Base-by-base conservation (phyloP, 1,140 invertebrate species). In the Lordiphosa mommai region DNA sequence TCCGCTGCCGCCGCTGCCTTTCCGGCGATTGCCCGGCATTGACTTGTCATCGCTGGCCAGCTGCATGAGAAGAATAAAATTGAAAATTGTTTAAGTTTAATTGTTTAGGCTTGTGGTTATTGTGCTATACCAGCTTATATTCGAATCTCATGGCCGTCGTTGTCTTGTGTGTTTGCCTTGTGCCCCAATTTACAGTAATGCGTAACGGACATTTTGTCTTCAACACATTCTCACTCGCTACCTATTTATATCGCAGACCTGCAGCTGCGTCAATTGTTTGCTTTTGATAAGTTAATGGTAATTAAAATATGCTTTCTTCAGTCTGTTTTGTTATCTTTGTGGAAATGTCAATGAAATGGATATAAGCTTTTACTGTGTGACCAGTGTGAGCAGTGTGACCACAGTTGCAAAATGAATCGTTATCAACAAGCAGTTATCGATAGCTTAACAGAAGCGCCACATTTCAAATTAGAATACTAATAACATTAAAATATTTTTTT, bases 41-140 rank as follows among this genome's bases (percentile, higher is more conserved):
- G 46, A 27, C 27, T 85, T 82, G 17, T 82, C 77, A 53, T 82
- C 76, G 50, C 61, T 82, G 43, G 77, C 67, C 37, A 82, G 56
- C 76, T 82, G 41, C 2, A 74, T 23, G n/a, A 12, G 5, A 29
- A 43, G 20, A 40, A 23, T 10, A 13, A 43, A n/a, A n/a, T n/a
- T n/a, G n/a, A n/a, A n/a, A n/a, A n/a, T n/a, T n/a, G n/a, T n/a
- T n/a, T n/a, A n/a, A n/a, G n/a, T n/a, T 17, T 30, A 0, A 23
- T 29, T 6, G 17, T 13, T 6, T 14, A n/a, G n/a, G n/a, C n/a
- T n/a, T n/a, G n/a, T n/a, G n/a, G 17, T 14, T 41, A 0, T 29
- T 33, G 9, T 12, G 10, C 8, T 34, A 32, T 61, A 80, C 74
- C 65, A 80, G 60, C 46, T 80, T 73, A 56, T 80, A 80, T 70